Percentiles rank a stretch among this genome's conserved stretches.
phyloP scores from a whole-genome alignment of 2,113 vertebrate species.

The Sterrhoptilus dennistouni region DNA sequence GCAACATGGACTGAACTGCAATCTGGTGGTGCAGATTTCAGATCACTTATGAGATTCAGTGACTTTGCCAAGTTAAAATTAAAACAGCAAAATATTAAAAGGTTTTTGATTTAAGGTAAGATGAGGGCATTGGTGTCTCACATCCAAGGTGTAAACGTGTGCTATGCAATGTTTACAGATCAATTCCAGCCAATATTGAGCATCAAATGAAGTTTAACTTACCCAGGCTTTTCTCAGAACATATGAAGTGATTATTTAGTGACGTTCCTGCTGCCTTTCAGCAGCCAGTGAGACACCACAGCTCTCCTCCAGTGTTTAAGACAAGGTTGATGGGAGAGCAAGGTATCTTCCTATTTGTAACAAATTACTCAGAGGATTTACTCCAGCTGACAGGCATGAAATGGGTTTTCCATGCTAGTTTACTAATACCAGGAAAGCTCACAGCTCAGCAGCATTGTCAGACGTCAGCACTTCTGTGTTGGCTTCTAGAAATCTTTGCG shows the following conservation, averaged over 20 bases:
- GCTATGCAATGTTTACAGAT: background rate
- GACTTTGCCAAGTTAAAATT: background rate
- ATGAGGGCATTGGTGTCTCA: background rate
- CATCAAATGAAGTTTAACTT: background rate
- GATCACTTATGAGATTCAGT: background rate
- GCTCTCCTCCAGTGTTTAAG: background rate
- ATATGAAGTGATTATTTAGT: background rate
- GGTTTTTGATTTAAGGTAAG: background rate
- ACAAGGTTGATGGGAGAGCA: background rate
- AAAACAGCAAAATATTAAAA: background rate
- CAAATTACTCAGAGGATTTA: background rate
- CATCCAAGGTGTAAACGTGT: fast-evolving
- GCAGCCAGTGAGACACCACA: background rate
- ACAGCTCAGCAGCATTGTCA: background rate
- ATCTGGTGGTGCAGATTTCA: background rate
- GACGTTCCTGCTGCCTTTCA: background rate
- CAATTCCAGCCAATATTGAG: background rate
- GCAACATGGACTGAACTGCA: background rate
- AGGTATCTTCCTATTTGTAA: background rate
- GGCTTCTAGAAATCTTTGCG: background rate
- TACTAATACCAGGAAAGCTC: background rate
- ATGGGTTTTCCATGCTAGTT: conserved; percentile 3
- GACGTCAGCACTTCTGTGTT: background rate
- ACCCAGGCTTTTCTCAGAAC: background rate
- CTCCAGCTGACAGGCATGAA: conserved; percentile 9